Conservation (phyloP, 2,113 vertebrate species). For the Myotis lucifugus region DNA sequence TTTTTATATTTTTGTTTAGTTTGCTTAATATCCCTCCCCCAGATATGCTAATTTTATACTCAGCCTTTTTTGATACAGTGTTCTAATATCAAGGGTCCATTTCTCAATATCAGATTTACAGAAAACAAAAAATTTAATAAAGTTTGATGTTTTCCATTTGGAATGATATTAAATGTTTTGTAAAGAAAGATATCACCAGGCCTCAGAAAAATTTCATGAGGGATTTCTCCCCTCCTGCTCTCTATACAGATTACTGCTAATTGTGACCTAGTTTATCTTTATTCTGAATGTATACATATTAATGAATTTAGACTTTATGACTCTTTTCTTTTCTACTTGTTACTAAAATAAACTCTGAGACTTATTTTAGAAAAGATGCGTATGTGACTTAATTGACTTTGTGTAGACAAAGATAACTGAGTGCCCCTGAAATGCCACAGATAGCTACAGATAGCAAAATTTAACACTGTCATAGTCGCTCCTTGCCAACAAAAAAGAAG, state of each 20-base stretch:
- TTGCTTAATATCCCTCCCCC: background rate
- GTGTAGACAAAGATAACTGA: background rate
- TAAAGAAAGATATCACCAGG: background rate
- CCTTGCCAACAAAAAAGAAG: background rate
- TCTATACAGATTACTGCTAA: background rate
- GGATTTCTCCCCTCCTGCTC: background rate
- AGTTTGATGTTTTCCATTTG: background rate
- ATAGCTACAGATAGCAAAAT: background rate
- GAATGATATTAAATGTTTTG: background rate
- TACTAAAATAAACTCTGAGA: background rate
- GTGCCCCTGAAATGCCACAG: background rate
- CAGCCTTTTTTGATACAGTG: background rate
- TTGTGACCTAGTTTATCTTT: background rate
- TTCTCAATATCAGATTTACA: constrained; percentile 11
- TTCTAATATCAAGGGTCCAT: background rate
- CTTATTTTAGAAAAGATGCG: constrained; percentile 3
- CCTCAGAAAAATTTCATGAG: background rate
- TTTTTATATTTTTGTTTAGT: background rate
- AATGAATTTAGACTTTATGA: background rate
- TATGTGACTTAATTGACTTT: background rate
- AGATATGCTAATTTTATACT: background rate
- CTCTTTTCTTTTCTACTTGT: background rate
- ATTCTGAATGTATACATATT: background rate
- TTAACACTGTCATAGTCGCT: background rate
- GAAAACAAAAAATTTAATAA: background rate